Percentiles rank a stretch among this genome's conserved stretches.
Evolutionary conservation across 2,797 vertebrate genomes (phyloP).

Genomic region (Sphenodon punctatus): DNA sequence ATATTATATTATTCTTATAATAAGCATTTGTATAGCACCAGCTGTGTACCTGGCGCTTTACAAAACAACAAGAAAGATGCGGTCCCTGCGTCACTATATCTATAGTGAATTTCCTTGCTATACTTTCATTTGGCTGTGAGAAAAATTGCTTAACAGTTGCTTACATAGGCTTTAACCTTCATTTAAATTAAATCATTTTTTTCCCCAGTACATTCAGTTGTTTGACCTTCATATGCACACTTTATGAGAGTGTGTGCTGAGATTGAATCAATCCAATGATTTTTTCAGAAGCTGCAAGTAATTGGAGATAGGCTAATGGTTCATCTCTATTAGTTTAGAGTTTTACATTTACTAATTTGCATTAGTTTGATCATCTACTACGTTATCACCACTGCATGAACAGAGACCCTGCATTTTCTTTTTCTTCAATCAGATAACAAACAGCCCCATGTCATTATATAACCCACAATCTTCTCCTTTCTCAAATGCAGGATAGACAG

Average conservation of each 20-base stretch:
- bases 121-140: background rate
- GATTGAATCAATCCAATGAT: background rate
- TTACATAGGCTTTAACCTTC: background rate
- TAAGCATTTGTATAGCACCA: too few species aligned
- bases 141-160: background rate
- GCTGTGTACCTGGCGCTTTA: too few species aligned
- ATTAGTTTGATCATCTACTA: too few species aligned
- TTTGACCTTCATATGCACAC: background rate
- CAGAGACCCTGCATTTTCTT: background rate
- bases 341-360: background rate
- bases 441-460: background rate
- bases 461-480: background rate
- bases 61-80: too few species aligned
- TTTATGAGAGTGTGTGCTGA: fast-evolving
- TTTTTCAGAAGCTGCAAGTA: background rate
- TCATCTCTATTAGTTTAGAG: background rate
- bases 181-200: background rate
- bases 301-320: background rate
- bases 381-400: background rate
- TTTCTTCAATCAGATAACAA: too few species aligned
- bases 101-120: background rate
- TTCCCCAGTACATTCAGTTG: background rate
- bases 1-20: too few species aligned
- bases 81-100: too few species aligned
- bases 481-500: background rate